A percentile compares a stretch with the other conserved stretches of the same genome.
These are phyloP conservation scores for Acrocephalus kingi DNA, from an alignment of 2,113 vertebrate species.

Conservation along the genomic window DNA sequence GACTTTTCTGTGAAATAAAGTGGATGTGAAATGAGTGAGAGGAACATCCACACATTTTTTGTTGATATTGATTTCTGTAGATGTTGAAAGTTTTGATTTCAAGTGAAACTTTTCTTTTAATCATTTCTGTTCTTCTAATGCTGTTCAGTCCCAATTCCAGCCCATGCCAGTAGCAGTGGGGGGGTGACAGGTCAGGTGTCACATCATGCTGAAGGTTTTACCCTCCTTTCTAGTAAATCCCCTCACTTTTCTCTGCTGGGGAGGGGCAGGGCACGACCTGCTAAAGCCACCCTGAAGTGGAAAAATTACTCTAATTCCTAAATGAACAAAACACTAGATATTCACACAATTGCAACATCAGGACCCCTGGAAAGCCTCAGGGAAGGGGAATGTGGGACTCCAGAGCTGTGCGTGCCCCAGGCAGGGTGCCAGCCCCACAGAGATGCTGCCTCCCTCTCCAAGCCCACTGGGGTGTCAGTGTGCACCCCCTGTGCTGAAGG, in stretches of 20 bases:
- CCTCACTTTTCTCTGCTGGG: not conserved
- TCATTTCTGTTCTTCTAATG: not conserved
- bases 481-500: fast-evolving
- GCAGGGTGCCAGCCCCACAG: not conserved
- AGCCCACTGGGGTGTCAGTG: fast-evolving
- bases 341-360: not conserved
- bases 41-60: not conserved
- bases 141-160: not conserved
- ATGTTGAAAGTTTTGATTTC: not conserved
- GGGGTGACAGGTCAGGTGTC: not conserved
- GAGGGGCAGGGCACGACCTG: not conserved
- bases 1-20: not conserved
- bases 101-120: not conserved
- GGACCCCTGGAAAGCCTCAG: not conserved
- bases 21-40: not conserved
- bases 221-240: not conserved
- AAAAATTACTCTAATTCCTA: not conserved
- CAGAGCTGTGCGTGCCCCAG: not conserved
- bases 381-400: not conserved
- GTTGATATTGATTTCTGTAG: not conserved
- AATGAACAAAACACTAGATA: not conserved
- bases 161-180: not conserved
- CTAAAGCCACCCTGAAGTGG: not conserved
- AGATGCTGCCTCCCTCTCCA: not conserved
- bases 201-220: not conserved